Percentiles rank a stretch among this genome's conserved stretches.
Conservation (phyloP, 1,140 invertebrate genomes). For the Hestina assimilis region DNA sequence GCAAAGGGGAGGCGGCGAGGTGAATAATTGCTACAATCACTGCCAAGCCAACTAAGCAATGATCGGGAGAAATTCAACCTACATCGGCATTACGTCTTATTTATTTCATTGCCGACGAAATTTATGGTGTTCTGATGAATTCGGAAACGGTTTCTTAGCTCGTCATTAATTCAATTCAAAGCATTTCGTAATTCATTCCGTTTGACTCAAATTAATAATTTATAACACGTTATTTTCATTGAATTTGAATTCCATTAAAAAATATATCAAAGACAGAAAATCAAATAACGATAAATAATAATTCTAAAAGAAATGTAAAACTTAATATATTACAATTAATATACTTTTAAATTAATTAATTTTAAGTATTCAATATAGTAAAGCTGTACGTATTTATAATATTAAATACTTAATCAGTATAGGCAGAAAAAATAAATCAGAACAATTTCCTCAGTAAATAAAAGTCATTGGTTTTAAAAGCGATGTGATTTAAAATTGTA, state of each 20-base stretch:
- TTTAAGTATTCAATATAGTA: not conserved
- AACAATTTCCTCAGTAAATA: constrained; percentile 18
- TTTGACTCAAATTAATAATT: not conserved
- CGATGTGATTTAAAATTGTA: constrained; percentile 28
- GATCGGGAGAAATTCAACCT: constrained; percentile 45
- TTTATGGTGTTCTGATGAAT: constrained; percentile 18
- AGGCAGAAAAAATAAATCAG: constrained; percentile 1
- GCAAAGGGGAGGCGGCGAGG: constrained; percentile 54
- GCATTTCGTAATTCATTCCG: not conserved
- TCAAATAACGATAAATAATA: too few relatives aligned
- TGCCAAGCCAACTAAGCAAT: constrained; percentile 62
- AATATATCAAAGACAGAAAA: too few relatives aligned
- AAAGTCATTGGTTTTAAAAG: constrained; percentile 29
- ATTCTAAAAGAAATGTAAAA: too few relatives aligned
- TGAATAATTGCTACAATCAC: constrained; percentile 71
- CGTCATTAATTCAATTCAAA: not conserved
- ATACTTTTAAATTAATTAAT: too few relatives aligned
- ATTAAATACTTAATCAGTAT: constrained; percentile 3
- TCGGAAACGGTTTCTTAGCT: constrained; percentile 8
- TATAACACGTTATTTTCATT: not conserved
- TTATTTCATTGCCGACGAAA: constrained; percentile 21
- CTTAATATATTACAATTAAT: too few relatives aligned
- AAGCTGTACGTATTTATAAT: too few relatives aligned
- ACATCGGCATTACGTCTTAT: constrained; percentile 19
- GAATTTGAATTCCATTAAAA: too few relatives aligned